Conservation (phyloP, 2,888 invertebrate genomes). For the Gymnoscelis rufifasciata region DNA sequence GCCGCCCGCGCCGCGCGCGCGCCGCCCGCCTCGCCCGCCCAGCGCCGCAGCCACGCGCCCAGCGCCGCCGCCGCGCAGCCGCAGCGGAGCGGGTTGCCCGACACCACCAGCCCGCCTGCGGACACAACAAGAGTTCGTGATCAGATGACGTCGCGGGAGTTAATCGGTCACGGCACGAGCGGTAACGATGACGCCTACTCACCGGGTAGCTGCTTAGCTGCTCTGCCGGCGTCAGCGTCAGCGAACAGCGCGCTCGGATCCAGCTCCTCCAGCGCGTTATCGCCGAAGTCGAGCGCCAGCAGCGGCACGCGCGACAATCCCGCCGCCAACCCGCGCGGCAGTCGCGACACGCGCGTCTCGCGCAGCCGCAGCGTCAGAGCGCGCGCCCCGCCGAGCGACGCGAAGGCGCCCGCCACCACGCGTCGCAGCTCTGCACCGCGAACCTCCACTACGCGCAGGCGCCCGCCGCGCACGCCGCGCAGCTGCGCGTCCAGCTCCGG, state of each 20-base stretch:
- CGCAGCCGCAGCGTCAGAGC: constrained; percentile 82
- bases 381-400: constrained; percentile 84
- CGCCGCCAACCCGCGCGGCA: constrained; percentile 85
- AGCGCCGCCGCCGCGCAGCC: constrained; percentile 92
- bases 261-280: constrained; percentile 85
- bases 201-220: constrained; percentile 88
- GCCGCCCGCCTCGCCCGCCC: constrained; percentile 90
- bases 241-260: constrained; percentile 88
- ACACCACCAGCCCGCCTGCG: constrained; percentile 87
- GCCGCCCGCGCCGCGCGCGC: constrained; percentile 42
- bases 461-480: constrained; percentile 84
- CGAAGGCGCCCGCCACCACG: constrained; percentile 85
- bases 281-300: constrained; percentile 86
- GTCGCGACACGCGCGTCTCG: constrained; percentile 83
- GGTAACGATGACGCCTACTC: no score
- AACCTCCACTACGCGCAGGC: constrained; percentile 85
- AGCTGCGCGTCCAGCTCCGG: constrained; percentile 84
- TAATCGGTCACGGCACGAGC: no score
- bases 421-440: constrained; percentile 85
- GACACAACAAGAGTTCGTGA: neutral
- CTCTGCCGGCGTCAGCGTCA: constrained; percentile 89
- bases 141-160: no score
- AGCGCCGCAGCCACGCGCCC: constrained; percentile 90
- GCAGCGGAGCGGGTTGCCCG: constrained; percentile 89
- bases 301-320: constrained; percentile 85